phyloP scores from a whole-genome alignment of 2,113 vertebrate species.

The Scatophagus argus region DNA sequence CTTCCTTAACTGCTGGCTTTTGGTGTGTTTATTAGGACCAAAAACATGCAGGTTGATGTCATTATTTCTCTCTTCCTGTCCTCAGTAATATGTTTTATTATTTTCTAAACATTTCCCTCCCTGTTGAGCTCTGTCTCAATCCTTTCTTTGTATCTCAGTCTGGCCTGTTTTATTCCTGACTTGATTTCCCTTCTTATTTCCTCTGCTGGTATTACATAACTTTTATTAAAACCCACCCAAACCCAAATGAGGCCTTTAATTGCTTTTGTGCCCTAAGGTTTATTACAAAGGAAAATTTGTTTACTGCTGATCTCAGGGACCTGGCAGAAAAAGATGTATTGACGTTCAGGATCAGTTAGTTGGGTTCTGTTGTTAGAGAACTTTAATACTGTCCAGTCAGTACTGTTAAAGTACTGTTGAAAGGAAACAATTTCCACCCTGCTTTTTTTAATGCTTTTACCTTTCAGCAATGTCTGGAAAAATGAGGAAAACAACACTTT shows the following conservation, averaged over 20 bases:
- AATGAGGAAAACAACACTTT: not conserved
- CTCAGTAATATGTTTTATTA: not conserved
- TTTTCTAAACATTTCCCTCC: not conserved
- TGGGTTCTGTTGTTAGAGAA: not conserved
- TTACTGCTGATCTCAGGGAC: conserved; percentile 2
- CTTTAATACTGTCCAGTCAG: not conserved
- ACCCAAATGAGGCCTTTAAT: conserved; percentile 28
- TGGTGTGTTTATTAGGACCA: not conserved
- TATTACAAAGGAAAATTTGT: conserved; percentile 26
- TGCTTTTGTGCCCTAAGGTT: conserved; percentile 23
- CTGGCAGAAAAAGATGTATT: not conserved
- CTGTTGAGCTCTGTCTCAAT: not conserved
- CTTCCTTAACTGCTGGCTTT: not conserved
- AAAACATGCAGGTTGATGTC: not conserved
- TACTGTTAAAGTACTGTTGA: not conserved
- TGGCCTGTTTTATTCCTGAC: not conserved
- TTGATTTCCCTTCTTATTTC: not conserved
- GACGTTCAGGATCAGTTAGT: not conserved
- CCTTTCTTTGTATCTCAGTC: not conserved
- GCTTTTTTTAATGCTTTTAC: not conserved
- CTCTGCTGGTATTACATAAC: conserved; percentile 2
- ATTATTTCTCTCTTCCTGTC: not conserved
- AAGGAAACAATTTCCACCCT: not conserved
- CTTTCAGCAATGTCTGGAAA: not conserved
- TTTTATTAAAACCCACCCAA: conserved; percentile 19